A percentile compares a stretch with the other conserved stretches of the same genome.
phyloP scores from a whole-genome alignment of 2,797 vertebrate genomes.

The Silurus lanzhouensis region DNA sequence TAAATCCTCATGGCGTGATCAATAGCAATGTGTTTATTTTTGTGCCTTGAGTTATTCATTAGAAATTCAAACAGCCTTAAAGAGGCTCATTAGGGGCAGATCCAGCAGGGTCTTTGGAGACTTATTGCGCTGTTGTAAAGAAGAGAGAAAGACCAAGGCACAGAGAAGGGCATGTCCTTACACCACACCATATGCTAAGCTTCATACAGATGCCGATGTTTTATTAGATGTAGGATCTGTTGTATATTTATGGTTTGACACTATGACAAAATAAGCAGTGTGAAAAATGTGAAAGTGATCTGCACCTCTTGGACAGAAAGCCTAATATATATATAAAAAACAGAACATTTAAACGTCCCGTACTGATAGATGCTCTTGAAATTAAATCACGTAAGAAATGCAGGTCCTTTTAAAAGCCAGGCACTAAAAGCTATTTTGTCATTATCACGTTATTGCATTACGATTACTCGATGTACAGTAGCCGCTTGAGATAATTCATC shows the following conservation, averaged over 20 bases:
- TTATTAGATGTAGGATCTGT: neutral
- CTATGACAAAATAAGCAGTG: constrained; percentile 15
- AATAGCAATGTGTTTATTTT: constrained; percentile 80
- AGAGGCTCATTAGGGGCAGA: constrained; percentile 71
- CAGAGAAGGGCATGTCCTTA: constrained; percentile 56
- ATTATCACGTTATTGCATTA: constrained; percentile 68
- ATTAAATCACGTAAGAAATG: constrained; percentile 53
- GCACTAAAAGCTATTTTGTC: constrained; percentile 60
- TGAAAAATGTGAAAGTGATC: constrained; percentile 4
- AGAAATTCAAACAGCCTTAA: constrained; percentile 73
- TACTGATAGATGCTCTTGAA: constrained; percentile 51
- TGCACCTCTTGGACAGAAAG: constrained; percentile 30
- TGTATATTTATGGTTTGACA: constrained; percentile 5
- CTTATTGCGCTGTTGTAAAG: constrained; percentile 60
- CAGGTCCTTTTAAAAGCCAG: constrained; percentile 54
- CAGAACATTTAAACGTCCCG: constrained; percentile 1
- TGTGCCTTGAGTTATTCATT: constrained; percentile 74
- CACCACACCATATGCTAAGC: constrained; percentile 50
- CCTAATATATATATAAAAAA: constrained; percentile 29
- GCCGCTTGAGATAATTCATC: constrained; percentile 69
- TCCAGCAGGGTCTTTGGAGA: constrained; percentile 68
- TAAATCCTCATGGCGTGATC: constrained; percentile 75
- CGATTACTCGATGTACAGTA: constrained; percentile 67
- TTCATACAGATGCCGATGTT: constrained; percentile 15
- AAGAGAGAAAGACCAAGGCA: constrained; percentile 54